Base-by-base conservation (phyloP, 2,797 vertebrate genomes). In the Pangasius macronema region DNA sequence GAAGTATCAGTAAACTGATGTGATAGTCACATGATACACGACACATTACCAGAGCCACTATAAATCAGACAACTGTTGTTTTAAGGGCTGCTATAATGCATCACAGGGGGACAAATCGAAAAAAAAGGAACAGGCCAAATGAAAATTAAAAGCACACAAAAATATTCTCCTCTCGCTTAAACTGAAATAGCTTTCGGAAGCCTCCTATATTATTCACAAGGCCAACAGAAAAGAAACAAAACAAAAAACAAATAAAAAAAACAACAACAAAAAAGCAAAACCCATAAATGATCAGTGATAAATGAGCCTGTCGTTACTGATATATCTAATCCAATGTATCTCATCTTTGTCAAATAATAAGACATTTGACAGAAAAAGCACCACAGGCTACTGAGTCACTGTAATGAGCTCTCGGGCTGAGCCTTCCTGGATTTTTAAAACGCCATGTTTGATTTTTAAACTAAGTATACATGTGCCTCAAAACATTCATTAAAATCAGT, bases 31-130 rank as follows among this genome's bases (percentile, higher is more conserved):
- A 70, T 83, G 83, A 63, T 76, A 14, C 39, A 33, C 72, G 39
- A 49, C 55, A 57, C 67, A 85, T 24, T 49, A 85, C 9, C 72
- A 46, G 39, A 75, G 55, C 39, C 70, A 83, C 46, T 36, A 55
- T 68, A 83, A 83, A 83, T 70, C 82, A 68, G 49, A 83, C 82
- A 83, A 85, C 5, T 61, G 53, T 87, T 61, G 55, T 51, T 46
- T 87, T 53, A 63, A 46, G 27, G n/a, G 55, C 18, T 82, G 27
- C 39, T 75, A 51, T 51, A 76, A 75, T 76, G 42, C 9, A 75
- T 76, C 22, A 53, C 7, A 46, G 24, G 11, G 39, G 16, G 3
- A 36, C 6, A 20, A 22, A 55, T 42, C 5, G 42, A 14, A 33
- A 57, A 72, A n/a, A 39, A n/a, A 39, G 27, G 72, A 76, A 76